Evolutionary conservation across 1,140 invertebrate genomes (phyloP), one percentile per base, ranked within the genome.

Genomic region (Samia ricini): DNA sequence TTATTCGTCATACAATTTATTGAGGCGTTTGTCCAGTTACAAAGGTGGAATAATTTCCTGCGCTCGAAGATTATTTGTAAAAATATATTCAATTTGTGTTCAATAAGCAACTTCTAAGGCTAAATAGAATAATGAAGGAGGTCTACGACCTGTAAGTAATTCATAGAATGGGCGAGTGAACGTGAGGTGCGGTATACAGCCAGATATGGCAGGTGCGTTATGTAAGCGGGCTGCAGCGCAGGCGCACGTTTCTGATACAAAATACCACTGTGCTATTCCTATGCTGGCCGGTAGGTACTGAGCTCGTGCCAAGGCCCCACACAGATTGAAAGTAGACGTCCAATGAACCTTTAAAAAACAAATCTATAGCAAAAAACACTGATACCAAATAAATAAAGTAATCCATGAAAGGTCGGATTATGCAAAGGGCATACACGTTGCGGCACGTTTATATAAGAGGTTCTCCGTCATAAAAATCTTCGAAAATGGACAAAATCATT

Each of bases 91-190:
- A 55, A 63, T 68, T 23, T 58, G 22, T 61, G 60, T 63, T 63
- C 61, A 51, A 63, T 56, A 68, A 52, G 49, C 58, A 50, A 56
- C 21, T 58, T 49, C 24, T 48, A 57, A 26, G 66, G 66, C 69
- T 56, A 71, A 76, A 79, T 81, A 80, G 79, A 83, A 85, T 85
- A 84, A 85, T 87, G 72, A 69, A 73, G 77, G 77, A 79, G 85
- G 83, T 89, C 87, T 83, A 85, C 79, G 85, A 89, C 83, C 85
- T 85, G 79, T 88, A 85, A 87, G 85, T 85, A 88, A 89, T 88
- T 88, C 84, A 87, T 85, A 88, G 85, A 85, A 86, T 85, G 83
- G 77, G 79, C 81, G 78, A 85, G 84, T 78, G 81, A 85, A 79
- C 83, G 77, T 70, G 79, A 85, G 82, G 81, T 74, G 77, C 71